A percentile compares a stretch with the other conserved stretches of the same genome.
Conservation (phyloP, 2,888 invertebrate genomes). For the Clostera curtula region DNA sequence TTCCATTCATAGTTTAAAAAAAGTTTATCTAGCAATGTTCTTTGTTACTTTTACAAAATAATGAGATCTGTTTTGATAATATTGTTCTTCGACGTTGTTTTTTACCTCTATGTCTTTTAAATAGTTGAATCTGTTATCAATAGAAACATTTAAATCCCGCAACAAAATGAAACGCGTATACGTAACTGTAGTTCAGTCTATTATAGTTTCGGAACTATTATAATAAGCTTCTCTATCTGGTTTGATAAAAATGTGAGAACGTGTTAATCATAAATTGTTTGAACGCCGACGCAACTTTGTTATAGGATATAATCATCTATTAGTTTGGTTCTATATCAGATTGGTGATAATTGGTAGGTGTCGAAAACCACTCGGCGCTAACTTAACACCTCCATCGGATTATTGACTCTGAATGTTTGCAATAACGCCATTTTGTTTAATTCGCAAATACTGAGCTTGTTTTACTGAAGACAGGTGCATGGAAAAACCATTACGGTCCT, state of each 20-base stretch:
- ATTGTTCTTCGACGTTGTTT: no score
- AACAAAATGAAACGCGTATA: no score
- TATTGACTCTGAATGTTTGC: conserved; percentile 53
- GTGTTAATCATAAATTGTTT: conserved; percentile 1
- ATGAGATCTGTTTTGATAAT: no score
- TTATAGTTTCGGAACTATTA: no score
- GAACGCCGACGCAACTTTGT: conserved; percentile 12
- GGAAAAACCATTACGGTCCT: conserved; percentile 29
- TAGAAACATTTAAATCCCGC: no score
- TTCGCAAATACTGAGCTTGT: conserved; percentile 42
- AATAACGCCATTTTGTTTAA: conserved; percentile 48
- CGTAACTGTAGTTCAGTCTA: no score
- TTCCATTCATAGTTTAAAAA: no score
- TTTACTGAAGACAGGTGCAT: conserved; percentile 48
- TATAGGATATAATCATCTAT: conserved; percentile 48
- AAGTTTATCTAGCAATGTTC: no score
- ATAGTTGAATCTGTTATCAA: no score
- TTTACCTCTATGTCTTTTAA: no score
- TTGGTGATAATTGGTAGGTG: conserved; percentile 65
- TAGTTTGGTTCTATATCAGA: conserved; percentile 37
- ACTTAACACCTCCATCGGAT: conserved; percentile 55
- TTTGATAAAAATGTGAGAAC: background rate
- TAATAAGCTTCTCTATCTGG: no score
- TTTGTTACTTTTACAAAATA: no score
- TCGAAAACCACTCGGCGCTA: conserved; percentile 47